A percentile compares a stretch with the other conserved stretches of the same genome.
phyloP scores from a whole-genome alignment of 2,113 vertebrate species.

The Semnornis frantzii region DNA sequence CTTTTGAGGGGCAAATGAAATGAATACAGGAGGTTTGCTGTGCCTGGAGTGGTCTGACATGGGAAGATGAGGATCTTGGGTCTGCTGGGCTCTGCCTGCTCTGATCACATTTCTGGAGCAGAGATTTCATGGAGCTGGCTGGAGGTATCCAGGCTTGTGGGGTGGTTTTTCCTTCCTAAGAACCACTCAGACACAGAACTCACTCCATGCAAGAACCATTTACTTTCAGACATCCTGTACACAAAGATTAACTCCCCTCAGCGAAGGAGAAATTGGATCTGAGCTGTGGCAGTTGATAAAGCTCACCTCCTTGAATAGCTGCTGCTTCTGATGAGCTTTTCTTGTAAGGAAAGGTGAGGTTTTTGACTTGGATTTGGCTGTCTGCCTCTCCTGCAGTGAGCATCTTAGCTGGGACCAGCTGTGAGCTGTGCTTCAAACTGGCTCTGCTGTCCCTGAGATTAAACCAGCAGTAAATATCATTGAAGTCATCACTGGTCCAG shows the following conservation, averaged over 20 bases:
- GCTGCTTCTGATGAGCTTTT: neutral
- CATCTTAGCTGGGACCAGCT: neutral
- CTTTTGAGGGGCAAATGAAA: neutral
- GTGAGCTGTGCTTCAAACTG: neutral
- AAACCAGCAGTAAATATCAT: neutral
- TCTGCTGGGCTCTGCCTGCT: neutral
- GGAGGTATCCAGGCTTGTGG: neutral
- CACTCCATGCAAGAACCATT: neutral
- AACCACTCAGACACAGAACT: neutral
- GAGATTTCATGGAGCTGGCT: neutral
- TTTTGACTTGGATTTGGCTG: neutral
- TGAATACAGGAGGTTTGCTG: neutral
- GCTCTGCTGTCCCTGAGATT: neutral
- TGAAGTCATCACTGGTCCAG: neutral
- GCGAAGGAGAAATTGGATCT: neutral
- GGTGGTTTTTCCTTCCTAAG: neutral
- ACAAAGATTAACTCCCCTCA: neutral
- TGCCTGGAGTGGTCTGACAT: accelerated
- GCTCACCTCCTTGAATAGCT: accelerated
- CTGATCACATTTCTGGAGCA: neutral
- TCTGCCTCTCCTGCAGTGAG: neutral
- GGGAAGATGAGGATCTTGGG: neutral
- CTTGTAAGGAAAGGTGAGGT: neutral
- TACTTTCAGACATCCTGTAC: neutral
- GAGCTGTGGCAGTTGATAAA: neutral